Evolutionary conservation across 2,888 invertebrate species (phyloP), one percentile per base, ranked within the genome.

Genomic region (Deilephila porcellus): DNA sequence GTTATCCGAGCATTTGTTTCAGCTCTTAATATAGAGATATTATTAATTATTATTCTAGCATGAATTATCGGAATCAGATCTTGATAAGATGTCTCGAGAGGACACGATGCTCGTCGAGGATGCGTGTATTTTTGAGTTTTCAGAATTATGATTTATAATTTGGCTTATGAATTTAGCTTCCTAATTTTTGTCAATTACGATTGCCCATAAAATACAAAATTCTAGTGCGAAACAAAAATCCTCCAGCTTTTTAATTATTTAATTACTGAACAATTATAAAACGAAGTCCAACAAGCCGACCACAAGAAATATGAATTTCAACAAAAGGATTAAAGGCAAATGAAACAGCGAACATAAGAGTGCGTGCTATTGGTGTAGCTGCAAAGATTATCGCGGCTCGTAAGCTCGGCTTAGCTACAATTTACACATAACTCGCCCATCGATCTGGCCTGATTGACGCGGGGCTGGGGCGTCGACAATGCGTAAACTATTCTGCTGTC

Each of bases 401-500:
- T 87, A 86, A 90, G 83, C 85, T 83, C 80, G 79, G 90, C 86
- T 91, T 89, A 90, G 83, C 86, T 84, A 83, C 88, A 88, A 89
- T 90, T 90, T 88, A 89, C 88, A 86, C 84, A 84, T 87, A 86
- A 87, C 87, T 84, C 81, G 80, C 78, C 82, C 82, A 89, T 89
- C 89, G 88, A 89, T 89, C 86, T 84, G 76, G 78, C 83, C 81
- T 90, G 89, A 89, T 88, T 88, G 91, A 90, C 89, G 86, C 83
- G 82, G 80, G 83, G 78, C 81, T 79, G 72, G 75, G 63, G 73
- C 72, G 37, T 67, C 71, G 60, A 63, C 67, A 74, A 64, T 71
- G 74, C 71, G 71, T 76, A 60, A 74, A 76, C 77, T 77, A 79
- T 76, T 73, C 64, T 74, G 74, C 77, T 73, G 71, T 77, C 75